These are phyloP conservation scores for Phymanthus crucifer DNA, from an alignment of 92 coral and sea anemone species.

Conservation along the genomic window DNA sequence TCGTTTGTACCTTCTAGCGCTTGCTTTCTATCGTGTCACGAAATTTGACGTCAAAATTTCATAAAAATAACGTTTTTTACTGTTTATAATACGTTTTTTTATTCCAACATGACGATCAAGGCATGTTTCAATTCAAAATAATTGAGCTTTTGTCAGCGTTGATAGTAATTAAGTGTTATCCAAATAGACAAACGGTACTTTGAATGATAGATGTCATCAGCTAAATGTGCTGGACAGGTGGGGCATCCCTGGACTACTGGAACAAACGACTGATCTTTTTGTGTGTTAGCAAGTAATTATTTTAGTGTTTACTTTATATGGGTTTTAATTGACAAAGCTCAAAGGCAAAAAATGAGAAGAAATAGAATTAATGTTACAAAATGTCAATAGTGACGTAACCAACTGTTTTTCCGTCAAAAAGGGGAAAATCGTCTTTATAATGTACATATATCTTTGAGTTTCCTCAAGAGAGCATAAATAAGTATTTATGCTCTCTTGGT, in stretches of 20 bases:
- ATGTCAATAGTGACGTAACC: neutral
- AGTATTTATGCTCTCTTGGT: too few species aligned
- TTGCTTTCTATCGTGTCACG: neutral
- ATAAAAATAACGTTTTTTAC: neutral
- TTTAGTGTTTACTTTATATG: neutral
- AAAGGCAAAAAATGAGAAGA: neutral
- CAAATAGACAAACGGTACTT: neutral
- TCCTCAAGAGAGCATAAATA: neutral
- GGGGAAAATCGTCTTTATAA: neutral
- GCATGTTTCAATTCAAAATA: neutral
- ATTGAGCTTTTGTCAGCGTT: neutral
- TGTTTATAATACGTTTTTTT: neutral
- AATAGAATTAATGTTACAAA: neutral
- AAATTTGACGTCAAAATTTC: neutral
- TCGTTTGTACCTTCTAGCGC: neutral
- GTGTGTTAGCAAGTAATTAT: neutral
- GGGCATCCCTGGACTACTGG: neutral
- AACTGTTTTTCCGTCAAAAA: neutral
- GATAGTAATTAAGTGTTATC: neutral
- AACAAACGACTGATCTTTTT: neutral
- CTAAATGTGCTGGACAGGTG: neutral
- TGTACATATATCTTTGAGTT: too few species aligned
- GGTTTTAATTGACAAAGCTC: neutral
- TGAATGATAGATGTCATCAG: neutral
- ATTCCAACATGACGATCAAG: too few species aligned